These are phyloP conservation scores for Lepidocolaptes lacrymiger DNA, from an alignment of 2,797 vertebrate genomes.

Conservation along the genomic window DNA sequence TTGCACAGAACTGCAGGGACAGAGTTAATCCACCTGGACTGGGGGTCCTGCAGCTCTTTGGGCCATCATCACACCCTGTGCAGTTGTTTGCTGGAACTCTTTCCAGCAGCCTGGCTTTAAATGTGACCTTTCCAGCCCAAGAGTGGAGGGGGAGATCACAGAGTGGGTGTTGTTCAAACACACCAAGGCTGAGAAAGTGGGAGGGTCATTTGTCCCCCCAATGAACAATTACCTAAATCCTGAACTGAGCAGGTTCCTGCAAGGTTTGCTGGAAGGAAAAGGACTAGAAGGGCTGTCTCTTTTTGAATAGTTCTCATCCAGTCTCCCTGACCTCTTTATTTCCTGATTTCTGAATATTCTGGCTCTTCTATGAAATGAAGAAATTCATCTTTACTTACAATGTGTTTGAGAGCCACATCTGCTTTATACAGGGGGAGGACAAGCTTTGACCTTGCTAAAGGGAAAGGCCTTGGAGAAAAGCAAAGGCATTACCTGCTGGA, in stretches of 20 bases:
- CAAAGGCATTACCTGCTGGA: slow-evolving; percentile 41
- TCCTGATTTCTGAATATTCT: neutral
- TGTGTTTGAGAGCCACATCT: neutral
- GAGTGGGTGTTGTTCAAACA: neutral
- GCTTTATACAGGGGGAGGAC: neutral
- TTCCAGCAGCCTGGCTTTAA: neutral
- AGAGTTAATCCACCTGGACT: slow-evolving; percentile 34
- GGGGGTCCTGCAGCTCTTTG: neutral
- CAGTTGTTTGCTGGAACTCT: neutral
- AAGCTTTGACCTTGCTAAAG: neutral
- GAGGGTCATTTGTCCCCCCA: neutral
- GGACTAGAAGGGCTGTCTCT: neutral
- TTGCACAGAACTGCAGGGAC: neutral
- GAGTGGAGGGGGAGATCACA: neutral
- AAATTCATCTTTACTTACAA: neutral
- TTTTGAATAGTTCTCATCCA: neutral
- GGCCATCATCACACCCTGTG: neutral
- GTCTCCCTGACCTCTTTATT: neutral
- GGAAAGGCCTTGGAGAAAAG: neutral
- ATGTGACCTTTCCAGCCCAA: neutral
- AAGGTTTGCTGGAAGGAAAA: neutral
- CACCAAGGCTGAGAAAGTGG: neutral
- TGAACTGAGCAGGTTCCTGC: neutral
- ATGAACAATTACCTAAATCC: neutral
- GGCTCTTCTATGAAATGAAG: neutral